These are phyloP conservation scores for Disparrhopalites patrizii DNA, from an alignment of 2,888 invertebrate genomes.

Conservation along the genomic window DNA sequence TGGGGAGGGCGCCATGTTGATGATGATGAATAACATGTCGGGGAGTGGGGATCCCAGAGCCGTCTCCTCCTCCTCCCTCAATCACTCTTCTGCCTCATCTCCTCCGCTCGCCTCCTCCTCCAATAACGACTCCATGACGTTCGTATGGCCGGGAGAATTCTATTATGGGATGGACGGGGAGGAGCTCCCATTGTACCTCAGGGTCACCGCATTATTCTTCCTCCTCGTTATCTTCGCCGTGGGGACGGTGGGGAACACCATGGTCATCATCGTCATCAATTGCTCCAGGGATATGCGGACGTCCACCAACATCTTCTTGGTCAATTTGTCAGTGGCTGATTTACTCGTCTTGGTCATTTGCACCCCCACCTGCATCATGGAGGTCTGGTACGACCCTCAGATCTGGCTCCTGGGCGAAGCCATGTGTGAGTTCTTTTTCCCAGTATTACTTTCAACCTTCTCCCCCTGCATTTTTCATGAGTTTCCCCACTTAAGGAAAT, in stretches of 20 bases:
- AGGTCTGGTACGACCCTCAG: slow-evolving; percentile 84
- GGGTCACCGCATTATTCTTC: slow-evolving; percentile 79
- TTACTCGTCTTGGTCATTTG: slow-evolving; percentile 84
- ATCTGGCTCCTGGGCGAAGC: slow-evolving; percentile 88
- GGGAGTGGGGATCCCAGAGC: no score
- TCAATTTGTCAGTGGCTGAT: slow-evolving; percentile 88
- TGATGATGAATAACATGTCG: no score
- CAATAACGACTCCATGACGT: not conserved
- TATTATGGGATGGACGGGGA: not conserved
- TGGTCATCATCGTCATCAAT: slow-evolving; percentile 84
- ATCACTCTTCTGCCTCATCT: not conserved
- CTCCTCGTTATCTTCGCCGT: slow-evolving; percentile 82
- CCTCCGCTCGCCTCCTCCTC: not conserved
- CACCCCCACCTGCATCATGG: slow-evolving; percentile 86
- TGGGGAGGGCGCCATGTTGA: no score
- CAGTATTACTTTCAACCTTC: no score
- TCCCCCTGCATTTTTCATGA: no score
- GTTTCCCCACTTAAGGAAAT: no score
- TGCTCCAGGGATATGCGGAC: slow-evolving; percentile 86
- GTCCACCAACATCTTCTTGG: slow-evolving; percentile 84
- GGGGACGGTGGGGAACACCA: slow-evolving; percentile 85
- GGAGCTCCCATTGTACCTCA: slow-evolving; percentile 68
- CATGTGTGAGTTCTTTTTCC: slow-evolving; percentile 96
- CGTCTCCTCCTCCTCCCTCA: not conserved
- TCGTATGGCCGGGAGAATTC: slow-evolving; percentile 11